Base-by-base conservation (phyloP, 2,888 invertebrate species). In the Troides helena region DNA sequence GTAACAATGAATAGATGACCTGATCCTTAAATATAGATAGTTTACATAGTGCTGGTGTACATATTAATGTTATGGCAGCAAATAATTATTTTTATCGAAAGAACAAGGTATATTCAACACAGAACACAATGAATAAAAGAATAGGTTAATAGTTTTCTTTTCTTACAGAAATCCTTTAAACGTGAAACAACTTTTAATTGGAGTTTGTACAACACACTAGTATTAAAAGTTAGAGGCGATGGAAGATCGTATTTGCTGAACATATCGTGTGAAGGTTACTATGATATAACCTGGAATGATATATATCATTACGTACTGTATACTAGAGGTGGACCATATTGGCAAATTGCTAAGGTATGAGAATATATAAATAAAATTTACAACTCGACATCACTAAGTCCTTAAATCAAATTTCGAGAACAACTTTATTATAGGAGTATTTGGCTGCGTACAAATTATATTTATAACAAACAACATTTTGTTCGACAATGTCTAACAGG, bases 321-420 rank as follows among this genome's bases (percentile, higher is more conserved):
- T 83, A 99, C 99, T 0, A 95, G 99, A 87, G 99, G 99, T 57
- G 99, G 99, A 0, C 99, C 99, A 0, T 99, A 99, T 85, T 99
- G 99, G 99, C 99, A 99, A 92, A 90, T 95, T 72, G 95, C 96
- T 39, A 97, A 95, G 94, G 97, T 97, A 50, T 14, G 18, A 17
- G 14, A 14, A 50, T 17, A 17, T 88, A 39, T 39, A 39, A 39
- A 39, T 39, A 39, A 39, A 39, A 10, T 39, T 7, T 39, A 39
- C 39, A 39, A 39, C 7, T 39, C 30, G 30, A 5, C 5, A 30
- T 3, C 4, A 30, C 5, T 30, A 30, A 30, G 30, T 30, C 30
- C 5, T 30, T 30, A 30, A 30, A 30, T 30, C 5, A 30, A 30
- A 30, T 30, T 30, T 30, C 5, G 3, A 30, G 30, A 30, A 30